Conservation (phyloP, 2,113 vertebrate genomes). For the Elephantulus edwardii region DNA sequence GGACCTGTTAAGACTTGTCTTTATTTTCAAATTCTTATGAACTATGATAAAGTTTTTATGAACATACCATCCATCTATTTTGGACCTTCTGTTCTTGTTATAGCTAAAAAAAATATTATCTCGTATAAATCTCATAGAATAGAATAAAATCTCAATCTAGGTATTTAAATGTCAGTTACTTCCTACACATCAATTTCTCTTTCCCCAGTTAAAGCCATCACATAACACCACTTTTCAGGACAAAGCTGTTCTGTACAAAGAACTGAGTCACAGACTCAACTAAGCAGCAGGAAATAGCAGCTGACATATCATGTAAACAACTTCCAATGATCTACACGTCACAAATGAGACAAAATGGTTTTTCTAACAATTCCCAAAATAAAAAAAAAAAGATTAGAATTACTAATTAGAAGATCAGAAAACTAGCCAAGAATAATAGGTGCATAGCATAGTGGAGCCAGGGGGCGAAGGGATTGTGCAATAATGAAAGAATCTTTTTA, state of each 20-base stretch:
- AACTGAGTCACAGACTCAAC: neutral
- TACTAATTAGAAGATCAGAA: neutral
- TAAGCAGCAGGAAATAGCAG: neutral
- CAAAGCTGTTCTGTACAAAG: neutral
- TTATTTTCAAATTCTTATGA: conserved; percentile 29
- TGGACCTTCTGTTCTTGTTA: neutral
- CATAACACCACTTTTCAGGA: neutral
- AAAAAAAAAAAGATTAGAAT: neutral
- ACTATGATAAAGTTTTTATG: neutral
- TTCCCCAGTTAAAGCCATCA: neutral
- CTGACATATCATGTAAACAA: neutral
- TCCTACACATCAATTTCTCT: neutral
- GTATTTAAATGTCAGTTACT: neutral
- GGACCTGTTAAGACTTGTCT: neutral
- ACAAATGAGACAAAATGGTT: conserved; percentile 8
- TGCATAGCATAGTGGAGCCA: too few relatives aligned
- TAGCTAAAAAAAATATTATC: neutral
- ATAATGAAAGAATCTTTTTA: too few relatives aligned
- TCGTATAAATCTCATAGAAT: neutral
- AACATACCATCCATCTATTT: neutral
- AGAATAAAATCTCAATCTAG: neutral
- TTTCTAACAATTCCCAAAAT: conserved; percentile 34
- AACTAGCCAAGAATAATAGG: too few relatives aligned
- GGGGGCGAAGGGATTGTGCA: too few relatives aligned
- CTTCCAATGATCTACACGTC: neutral